phyloP scores from a whole-genome alignment of 2,797 vertebrate genomes.

The Sebastes miniatus region DNA sequence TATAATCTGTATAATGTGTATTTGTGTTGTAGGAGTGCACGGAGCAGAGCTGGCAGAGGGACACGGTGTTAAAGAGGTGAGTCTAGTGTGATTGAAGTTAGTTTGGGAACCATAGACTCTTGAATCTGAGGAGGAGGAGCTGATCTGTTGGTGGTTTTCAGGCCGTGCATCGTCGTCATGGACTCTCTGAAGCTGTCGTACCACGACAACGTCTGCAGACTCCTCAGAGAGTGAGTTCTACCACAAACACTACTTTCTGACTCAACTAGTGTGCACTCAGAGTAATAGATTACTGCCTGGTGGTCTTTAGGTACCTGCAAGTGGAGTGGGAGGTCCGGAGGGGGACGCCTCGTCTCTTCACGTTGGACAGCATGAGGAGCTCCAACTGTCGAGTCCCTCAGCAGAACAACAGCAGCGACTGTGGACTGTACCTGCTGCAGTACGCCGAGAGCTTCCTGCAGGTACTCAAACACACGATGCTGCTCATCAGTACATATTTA shows the following conservation, averaged over 20 bases:
- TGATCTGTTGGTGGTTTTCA: conserved; percentile 45
- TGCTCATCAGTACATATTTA: no score
- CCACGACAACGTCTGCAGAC: conserved; percentile 85
- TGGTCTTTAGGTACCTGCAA: conserved; percentile 87
- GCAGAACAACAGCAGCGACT: conserved; percentile 96
- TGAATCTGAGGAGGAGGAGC: no score
- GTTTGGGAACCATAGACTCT: no score
- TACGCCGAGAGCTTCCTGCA: conserved; percentile 93
- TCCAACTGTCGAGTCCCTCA: conserved; percentile 88
- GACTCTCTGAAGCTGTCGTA: conserved; percentile 90
- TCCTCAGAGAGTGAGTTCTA: conserved; percentile 91
- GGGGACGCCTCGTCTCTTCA: conserved; percentile 83
- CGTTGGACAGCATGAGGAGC: conserved; percentile 72
- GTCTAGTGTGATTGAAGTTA: not conserved
- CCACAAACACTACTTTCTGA: not conserved
- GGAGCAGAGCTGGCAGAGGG: conserved; percentile 69
- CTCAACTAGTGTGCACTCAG: not conserved
- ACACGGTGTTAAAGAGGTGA: conserved; percentile 85
- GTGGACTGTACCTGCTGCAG: conserved; percentile 93
- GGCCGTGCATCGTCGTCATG: conserved; percentile 93
- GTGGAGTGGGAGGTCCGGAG: conserved; percentile 91
- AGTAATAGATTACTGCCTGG: no score
- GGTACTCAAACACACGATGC: conserved; percentile 70
- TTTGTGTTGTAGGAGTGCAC: conserved; percentile 45
- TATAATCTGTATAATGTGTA: no score